phyloP scores from a whole-genome alignment of 2,888 invertebrate species.

The Xylophagus ater region DNA sequence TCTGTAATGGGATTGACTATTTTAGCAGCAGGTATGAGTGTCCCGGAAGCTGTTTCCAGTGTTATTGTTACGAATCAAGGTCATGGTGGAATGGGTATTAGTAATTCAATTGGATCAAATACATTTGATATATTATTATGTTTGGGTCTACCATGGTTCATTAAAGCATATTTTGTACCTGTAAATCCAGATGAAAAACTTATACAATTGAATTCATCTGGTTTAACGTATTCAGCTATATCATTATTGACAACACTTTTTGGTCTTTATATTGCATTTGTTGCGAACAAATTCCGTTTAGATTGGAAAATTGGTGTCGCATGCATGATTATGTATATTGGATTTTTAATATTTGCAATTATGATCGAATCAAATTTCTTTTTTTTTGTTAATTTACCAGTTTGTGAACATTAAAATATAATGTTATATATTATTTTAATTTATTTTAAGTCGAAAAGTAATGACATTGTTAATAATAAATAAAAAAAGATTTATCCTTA shows the following conservation, averaged over 20 bases:
- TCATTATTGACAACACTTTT: slow-evolving; percentile 62
- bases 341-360: slow-evolving; percentile 56
- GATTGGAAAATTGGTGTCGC: slow-evolving; percentile 58
- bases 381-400: slow-evolving; percentile 59
- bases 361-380: slow-evolving; percentile 68
- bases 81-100: slow-evolving; percentile 49
- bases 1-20: slow-evolving; percentile 78
- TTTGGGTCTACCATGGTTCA: slow-evolving; percentile 66
- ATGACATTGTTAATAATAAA: too few relatives aligned
- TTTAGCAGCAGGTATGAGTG: slow-evolving; percentile 73
- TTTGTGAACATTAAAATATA: slow-evolving; percentile 46
- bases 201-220: slow-evolving; percentile 61
- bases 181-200: slow-evolving; percentile 45
- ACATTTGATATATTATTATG: slow-evolving; percentile 71
- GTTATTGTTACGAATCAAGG: slow-evolving; percentile 74
- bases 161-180: slow-evolving; percentile 55
- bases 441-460: too few relatives aligned
- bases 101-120: slow-evolving; percentile 72
- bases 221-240: slow-evolving; percentile 63
- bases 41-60: slow-evolving; percentile 79
- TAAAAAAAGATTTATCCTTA: too few relatives aligned
- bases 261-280: slow-evolving; percentile 54
- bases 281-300: slow-evolving; percentile 55
- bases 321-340: slow-evolving; percentile 53
- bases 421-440: too few relatives aligned